These are phyloP conservation scores for Heliconius nattereri DNA, from an alignment of 1,140 invertebrate genomes.

Conservation along the genomic window DNA sequence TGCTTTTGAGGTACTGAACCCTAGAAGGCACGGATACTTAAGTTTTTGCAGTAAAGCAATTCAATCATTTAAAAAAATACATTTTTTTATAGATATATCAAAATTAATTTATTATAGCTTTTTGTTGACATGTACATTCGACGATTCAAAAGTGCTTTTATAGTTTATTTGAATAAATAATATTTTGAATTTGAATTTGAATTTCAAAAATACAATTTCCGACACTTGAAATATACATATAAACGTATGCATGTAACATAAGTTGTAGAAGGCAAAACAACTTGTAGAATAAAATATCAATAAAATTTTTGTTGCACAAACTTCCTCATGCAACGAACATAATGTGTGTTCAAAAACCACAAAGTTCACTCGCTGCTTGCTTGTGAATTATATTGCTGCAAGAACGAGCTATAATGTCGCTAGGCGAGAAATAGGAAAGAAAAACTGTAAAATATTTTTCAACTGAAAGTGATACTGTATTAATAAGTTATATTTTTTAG, in stretches of 20 bases:
- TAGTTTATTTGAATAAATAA: no score
- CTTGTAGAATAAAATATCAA: conserved; percentile 4
- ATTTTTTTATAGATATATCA: no score
- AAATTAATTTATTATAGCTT: no score
- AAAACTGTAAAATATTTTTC: neutral
- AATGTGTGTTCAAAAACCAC: neutral
- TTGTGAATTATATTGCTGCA: neutral
- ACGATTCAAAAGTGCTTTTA: no score
- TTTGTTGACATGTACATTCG: no score
- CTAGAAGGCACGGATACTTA: no score
- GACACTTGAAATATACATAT: no score
- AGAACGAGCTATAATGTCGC: neutral
- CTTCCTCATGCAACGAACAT: neutral
- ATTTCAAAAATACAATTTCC: no score
- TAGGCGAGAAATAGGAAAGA: neutral
- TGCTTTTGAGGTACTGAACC: no score
- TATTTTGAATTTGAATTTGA: no score
- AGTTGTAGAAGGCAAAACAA: neutral
- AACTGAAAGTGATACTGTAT: neutral
- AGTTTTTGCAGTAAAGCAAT: no score
- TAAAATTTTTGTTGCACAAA: neutral
- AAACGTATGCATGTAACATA: neutral
- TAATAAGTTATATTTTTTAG: neutral
- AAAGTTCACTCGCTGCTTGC: neutral
- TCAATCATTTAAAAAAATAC: no score